Percentiles rank a stretch among this genome's conserved stretches.
Conservation (phyloP, 2,888 invertebrate genomes). For the Ypsolopha scabrella region DNA sequence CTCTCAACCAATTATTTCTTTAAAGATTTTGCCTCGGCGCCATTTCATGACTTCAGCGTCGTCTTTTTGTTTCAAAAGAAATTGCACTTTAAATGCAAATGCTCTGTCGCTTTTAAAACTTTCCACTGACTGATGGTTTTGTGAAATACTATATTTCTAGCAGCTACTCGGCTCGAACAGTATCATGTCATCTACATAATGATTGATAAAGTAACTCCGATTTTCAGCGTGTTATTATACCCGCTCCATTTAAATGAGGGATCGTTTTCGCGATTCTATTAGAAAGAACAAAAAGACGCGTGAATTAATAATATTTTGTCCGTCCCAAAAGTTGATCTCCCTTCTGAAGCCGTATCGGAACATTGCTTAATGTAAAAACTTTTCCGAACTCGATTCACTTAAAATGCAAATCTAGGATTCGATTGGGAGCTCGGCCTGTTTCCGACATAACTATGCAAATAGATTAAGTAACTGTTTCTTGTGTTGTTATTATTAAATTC, state of each 20-base stretch:
- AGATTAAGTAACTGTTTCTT: neutral
- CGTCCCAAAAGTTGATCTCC: constrained; percentile 22
- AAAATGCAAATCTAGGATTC: constrained; percentile 42
- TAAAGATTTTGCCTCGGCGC: neutral
- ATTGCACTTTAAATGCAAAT: constrained; percentile 1
- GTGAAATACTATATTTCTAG: no score
- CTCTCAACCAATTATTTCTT: neutral
- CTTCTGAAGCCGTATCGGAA: constrained; percentile 17
- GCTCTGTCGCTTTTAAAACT: neutral
- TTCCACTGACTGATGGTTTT: no score
- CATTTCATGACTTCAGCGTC: neutral
- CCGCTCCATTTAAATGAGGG: neutral
- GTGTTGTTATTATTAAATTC: neutral
- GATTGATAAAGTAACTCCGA: neutral
- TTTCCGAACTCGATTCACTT: constrained; percentile 32
- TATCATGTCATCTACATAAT: neutral
- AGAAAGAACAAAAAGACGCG: constrained; percentile 13
- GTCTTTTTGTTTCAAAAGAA: neutral
- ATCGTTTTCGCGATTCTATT: constrained; percentile 9
- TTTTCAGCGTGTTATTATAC: neutral
- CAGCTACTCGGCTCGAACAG: no score
- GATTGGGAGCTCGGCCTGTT: constrained; percentile 15
- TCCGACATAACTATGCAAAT: constrained; percentile 6
- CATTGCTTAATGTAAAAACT: constrained; percentile 45
- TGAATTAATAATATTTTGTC: constrained; percentile 28